Base-by-base conservation (phyloP, 2,797 vertebrate species). In the Hapalemur alaotrensis region DNA sequence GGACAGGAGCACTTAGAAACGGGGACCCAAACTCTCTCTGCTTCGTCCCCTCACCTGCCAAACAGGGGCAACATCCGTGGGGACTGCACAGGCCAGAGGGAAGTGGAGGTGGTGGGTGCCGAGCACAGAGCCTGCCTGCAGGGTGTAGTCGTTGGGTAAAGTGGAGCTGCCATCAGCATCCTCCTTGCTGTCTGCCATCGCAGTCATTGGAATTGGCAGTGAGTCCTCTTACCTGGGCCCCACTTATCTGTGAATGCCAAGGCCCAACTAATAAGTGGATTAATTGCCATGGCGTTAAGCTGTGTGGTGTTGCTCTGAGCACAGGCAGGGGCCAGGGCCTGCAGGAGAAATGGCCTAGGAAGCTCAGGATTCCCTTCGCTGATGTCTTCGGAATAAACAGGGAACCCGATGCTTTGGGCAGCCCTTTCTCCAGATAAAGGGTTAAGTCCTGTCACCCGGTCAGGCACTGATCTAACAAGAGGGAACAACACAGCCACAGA, bases 381-480 rank as follows among this genome's bases (percentile, higher is more conserved):
- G 35, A 83, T 2, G 7, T 17, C 28, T 76, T 75, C 2, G 2
- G 72, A 23, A 61, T 38, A 7, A 41, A 32, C 43, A 15, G 0
- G 4, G 57, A 15, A 48, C 50, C n/a, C 7, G 41, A 13, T 43
- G 50, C 70, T 83, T n/a, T 46, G 50, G 48, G 6, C 12, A 11
- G 4, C 41, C 38, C 10, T n/a, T 93, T 41, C n/a, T 57, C 20
- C 54, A 54, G 28, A 46, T 7, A 7, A 73, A 89, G 72, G 67
- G 89, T 98, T 97, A 97, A 97, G 38, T 93, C 72, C 67, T 91
- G n/a, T 48, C 23, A 1, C 14, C 0, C 2, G 28, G 61, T 89
- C 57, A 28, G 82, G 81, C 38, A 70, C 95, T 48, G 30, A 54
- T 95, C 76, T 72, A 78, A 97, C 89, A 96, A 72, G 96, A 88